Evolutionary conservation across 2,797 vertebrate species (phyloP), one percentile per base, ranked within the genome.

Genomic region (Tragelaphus eurycerus): DNA sequence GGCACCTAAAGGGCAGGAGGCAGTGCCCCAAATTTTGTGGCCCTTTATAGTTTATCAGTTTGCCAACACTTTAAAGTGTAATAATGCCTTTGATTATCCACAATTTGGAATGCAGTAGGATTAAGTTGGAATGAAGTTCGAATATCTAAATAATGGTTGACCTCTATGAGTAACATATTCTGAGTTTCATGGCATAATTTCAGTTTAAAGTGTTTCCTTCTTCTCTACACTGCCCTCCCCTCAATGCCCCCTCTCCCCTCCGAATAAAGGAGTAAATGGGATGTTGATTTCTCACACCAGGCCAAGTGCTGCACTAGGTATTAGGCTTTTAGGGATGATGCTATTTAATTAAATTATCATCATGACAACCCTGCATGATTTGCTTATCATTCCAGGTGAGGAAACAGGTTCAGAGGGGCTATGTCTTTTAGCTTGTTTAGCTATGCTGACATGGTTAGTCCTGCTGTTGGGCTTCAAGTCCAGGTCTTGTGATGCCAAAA

Each of bases 401-500:
- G 59, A 48, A 17, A 6, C 5, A 1, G 71, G 55, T 14, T 4
- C 8, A 48, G 23, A 13, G 17, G 1, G 14, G 31, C 2, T 54
- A 1, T 3, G 3, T 23, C n/a, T 54, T 25, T 34, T 13, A 0
- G 16, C 52, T 52, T 82, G 50, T 62, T 34, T 3, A 46, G 31
- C 55, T 83, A 17, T 23, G 5, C 17, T 2, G 12, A 17, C 6
- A 2, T 0, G 2, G 25, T 50, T 27, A 1, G 31, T 29, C 19
- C 21, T 7, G 17, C 9, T 27, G 31, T 0, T 29, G 54, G 57
- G 15, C 29, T 50, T 78, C 9, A 12, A 64, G 89, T 21, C 59
- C 4, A 2, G 27, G 34, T 6, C 38, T 83, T 15, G 4, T 0
- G 11, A 12, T 60, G 14, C 12, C n/a, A 15, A 50, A 48, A 46